Conservation (phyloP, 2,797 vertebrate genomes). For the Dryobates pubescens region DNA sequence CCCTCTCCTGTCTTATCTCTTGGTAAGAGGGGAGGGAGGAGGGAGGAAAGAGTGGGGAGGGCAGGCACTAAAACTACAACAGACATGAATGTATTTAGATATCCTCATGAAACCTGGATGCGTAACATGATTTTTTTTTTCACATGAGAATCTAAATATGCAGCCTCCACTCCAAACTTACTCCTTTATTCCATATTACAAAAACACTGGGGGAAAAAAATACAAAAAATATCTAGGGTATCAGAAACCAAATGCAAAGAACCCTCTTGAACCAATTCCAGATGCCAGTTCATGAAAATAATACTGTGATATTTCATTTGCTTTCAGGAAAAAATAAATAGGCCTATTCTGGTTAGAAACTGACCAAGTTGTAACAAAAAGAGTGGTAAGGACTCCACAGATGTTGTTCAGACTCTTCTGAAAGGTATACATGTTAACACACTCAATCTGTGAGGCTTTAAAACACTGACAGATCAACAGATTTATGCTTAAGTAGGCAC, state of each 20-base stretch:
- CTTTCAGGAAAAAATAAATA: neutral
- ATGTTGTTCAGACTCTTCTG: neutral
- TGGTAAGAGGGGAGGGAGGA: too few relatives aligned
- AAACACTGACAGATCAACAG: neutral
- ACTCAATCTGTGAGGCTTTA: accelerated
- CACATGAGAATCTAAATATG: neutral
- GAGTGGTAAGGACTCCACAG: neutral
- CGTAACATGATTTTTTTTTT: neutral
- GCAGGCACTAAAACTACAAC: too few relatives aligned
- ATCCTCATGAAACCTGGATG: neutral
- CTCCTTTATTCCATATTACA: neutral
- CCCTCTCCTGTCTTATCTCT: too few relatives aligned
- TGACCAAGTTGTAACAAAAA: neutral
- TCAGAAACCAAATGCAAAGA: neutral
- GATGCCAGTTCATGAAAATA: neutral
- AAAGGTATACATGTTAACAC: neutral
- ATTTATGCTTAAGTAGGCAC: neutral
- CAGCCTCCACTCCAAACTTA: neutral
- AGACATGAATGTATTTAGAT: neutral
- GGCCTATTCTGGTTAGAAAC: neutral
- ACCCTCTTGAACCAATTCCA: neutral
- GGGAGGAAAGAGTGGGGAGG: too few relatives aligned
- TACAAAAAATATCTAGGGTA: neutral
- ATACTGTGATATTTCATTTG: neutral
- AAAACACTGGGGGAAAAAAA: neutral